These are phyloP conservation scores for Galago senegalensis DNA, from an alignment of 2,797 vertebrate species.

Conservation along the genomic window DNA sequence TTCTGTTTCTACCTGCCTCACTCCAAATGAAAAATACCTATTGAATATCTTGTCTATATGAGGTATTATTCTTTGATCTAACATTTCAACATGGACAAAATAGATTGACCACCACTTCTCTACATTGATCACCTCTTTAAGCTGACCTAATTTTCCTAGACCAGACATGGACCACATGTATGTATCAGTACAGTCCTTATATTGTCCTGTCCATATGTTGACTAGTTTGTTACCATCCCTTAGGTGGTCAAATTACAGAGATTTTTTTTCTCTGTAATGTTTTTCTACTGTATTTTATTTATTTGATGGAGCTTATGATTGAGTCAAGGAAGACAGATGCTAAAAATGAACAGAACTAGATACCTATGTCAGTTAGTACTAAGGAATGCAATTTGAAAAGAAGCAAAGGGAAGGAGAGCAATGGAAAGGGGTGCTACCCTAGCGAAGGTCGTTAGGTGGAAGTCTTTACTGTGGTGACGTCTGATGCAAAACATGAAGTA, in stretches of 20 bases:
- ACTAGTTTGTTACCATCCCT: too few relatives aligned
- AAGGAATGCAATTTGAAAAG: not conserved
- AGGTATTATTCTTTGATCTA: not conserved
- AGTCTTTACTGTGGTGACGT: not conserved
- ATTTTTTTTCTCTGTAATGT: too few relatives aligned
- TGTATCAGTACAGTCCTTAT: too few relatives aligned
- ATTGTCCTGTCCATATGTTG: too few relatives aligned
- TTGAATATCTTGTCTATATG: not conserved
- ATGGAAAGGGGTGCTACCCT: not conserved
- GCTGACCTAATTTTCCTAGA: too few relatives aligned
- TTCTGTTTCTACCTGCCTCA: not conserved
- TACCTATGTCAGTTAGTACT: not conserved
- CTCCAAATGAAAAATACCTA: not conserved
- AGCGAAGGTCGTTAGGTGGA: not conserved
- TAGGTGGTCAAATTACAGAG: too few relatives aligned
- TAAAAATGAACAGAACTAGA: not conserved
- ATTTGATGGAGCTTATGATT: not conserved
- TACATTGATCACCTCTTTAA: too few relatives aligned
- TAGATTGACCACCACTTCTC: not conserved
- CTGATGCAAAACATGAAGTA: not conserved
- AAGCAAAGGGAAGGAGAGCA: not conserved
- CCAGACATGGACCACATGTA: too few relatives aligned
- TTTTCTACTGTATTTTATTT: not conserved
- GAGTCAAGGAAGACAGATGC: not conserved
- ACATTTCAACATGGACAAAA: not conserved